These are phyloP conservation scores for Clistopyga incitator DNA, from an alignment of 2,888 invertebrate species.

Conservation along the genomic window DNA sequence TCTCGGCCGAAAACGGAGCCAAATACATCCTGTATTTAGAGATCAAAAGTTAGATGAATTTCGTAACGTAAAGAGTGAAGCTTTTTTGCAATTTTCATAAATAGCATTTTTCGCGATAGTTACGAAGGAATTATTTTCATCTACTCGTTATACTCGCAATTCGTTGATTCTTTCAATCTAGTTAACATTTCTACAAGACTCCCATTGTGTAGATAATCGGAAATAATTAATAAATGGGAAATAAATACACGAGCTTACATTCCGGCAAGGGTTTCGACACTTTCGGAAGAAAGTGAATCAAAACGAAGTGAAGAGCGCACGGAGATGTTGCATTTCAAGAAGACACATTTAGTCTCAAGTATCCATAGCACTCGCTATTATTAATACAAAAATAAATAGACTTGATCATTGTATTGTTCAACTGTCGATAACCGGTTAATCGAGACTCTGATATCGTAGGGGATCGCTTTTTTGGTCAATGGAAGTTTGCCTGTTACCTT, in stretches of 20 bases:
- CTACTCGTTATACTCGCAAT: slow-evolving; percentile 26
- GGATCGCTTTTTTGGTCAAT: slow-evolving; percentile 76
- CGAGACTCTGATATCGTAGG: slow-evolving; percentile 66
- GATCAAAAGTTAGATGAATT: slow-evolving; percentile 21
- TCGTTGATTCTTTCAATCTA: slow-evolving; percentile 21
- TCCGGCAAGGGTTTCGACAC: slow-evolving; percentile 34
- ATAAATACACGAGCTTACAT: slow-evolving; percentile 43
- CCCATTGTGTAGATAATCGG: slow-evolving; percentile 29
- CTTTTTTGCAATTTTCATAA: slow-evolving; percentile 20
- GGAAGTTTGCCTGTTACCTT: slow-evolving; percentile 78
- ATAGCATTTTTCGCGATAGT: background rate
- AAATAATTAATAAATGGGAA: background rate
- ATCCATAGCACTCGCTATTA: slow-evolving; percentile 57
- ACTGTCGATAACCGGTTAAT: slow-evolving; percentile 63
- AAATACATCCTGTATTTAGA: slow-evolving; percentile 3
- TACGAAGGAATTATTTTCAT: slow-evolving; percentile 13
- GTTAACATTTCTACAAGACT: slow-evolving; percentile 26
- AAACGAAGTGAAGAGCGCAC: slow-evolving; percentile 17
- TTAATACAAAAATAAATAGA: slow-evolving; percentile 50
- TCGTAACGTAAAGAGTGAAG: slow-evolving; percentile 13
- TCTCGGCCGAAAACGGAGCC: background rate
- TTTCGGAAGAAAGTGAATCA: slow-evolving; percentile 6
- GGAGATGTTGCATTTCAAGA: slow-evolving; percentile 37
- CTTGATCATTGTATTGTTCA: slow-evolving; percentile 35
- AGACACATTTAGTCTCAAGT: slow-evolving; percentile 44